Evolutionary conservation across 2,797 vertebrate species (phyloP).

Genomic region (Rhinogobio ventralis): DNA sequence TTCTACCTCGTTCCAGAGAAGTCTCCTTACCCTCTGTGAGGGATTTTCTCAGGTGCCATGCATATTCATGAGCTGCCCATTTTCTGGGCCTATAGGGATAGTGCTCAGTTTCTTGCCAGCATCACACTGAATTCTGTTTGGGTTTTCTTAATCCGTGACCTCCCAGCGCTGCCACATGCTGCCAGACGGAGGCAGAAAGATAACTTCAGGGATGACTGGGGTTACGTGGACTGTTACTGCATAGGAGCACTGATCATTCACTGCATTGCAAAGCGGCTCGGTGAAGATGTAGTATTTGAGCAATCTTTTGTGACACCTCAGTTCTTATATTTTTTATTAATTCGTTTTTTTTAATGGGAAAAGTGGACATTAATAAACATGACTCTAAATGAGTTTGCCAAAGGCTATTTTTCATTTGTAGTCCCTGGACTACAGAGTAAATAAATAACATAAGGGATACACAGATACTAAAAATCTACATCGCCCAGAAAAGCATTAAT

Average conservation of each 20-base stretch:
- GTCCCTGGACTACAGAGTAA: background rate
- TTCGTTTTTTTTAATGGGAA: background rate
- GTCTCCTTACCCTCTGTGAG: conserved; percentile 38
- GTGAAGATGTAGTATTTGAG: background rate
- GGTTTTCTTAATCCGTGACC: conserved; percentile 59
- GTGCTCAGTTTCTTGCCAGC: conserved; percentile 42
- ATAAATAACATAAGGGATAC: background rate
- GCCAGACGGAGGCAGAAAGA: conserved; percentile 38
- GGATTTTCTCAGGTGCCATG: conserved; percentile 42
- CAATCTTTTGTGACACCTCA: background rate
- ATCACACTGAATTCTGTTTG: conserved; percentile 52
- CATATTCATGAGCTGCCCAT: conserved; percentile 60
- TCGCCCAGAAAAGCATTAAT: background rate
- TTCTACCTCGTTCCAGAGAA: conserved; percentile 26
- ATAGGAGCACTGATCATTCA: conserved; percentile 31
- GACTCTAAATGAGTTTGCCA: background rate
- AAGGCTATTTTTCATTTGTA: background rate
- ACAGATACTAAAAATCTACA: background rate
- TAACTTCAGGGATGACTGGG: conserved; percentile 6
- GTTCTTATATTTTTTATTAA: background rate
- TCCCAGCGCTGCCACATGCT: conserved; percentile 51
- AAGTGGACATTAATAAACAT: conserved; percentile 25
- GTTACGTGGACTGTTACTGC: background rate
- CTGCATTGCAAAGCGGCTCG: background rate
- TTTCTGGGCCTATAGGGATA: conserved; percentile 54